Evolutionary conservation across 2,113 vertebrate species (phyloP).

Genomic region (Bambusicola thoracicus): DNA sequence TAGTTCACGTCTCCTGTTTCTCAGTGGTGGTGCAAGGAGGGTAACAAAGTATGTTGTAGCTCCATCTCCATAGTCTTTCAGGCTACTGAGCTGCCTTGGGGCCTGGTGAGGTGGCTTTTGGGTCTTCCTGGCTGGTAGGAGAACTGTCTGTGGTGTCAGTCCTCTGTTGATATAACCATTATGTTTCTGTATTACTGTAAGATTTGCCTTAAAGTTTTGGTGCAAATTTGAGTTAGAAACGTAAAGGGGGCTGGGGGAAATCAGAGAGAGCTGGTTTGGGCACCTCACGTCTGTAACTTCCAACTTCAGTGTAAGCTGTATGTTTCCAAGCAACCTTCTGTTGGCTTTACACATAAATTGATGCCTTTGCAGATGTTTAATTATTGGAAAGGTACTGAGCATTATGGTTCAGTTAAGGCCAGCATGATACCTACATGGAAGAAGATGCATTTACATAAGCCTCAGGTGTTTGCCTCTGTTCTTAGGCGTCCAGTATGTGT

Average conservation of each 20-base stretch:
- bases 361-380: neutral
- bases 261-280: neutral
- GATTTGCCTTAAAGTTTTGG: too few relatives aligned
- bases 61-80: neutral
- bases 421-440: neutral
- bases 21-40: neutral
- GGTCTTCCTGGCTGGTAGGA: too few relatives aligned
- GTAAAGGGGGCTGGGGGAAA: neutral
- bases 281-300: neutral
- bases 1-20: neutral
- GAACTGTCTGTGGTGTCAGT: too few relatives aligned
- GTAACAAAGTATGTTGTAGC: accelerated
- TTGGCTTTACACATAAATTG: neutral
- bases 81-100: too few relatives aligned
- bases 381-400: neutral
- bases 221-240: neutral
- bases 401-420: neutral
- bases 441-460: neutral
- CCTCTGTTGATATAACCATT: too few relatives aligned
- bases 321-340: neutral
- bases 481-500: neutral
- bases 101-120: too few relatives aligned
- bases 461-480: neutral
- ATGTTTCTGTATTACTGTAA: too few relatives aligned
- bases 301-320: neutral